Evolutionary conservation across 2,888 invertebrate species (phyloP), one percentile per base, ranked within the genome.

Genomic region (Helicoverpa assulta): DNA sequence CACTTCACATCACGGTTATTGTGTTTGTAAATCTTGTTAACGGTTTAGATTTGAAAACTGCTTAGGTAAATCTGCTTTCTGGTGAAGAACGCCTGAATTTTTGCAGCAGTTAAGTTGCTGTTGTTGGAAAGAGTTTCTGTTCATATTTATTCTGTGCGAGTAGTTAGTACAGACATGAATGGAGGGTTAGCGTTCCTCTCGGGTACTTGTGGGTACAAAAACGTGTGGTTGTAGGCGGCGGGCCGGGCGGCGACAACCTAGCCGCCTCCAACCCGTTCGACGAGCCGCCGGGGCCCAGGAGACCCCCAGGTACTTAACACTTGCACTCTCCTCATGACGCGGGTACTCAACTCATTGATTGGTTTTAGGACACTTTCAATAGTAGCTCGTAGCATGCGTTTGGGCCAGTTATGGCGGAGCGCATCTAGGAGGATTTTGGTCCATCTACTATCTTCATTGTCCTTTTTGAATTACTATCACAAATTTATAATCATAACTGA

Each of bases 221-320:
- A 83, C 82, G 82, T 89, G 85, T 89, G 89, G 93, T 95, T 93
- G 93, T 95, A 95, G 95, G 95, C 94, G 95, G 94, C 88, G 95
- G 94, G 91, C 92, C 94, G 85, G 94, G 94, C 89, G 95, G 93
- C 86, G 98, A 98, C 97, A 98, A 98, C 96, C 97, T 98, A 92
- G 98, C 96, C 96, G 98, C 98, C 94, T 98, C 97, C 94, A 98
- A 98, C 96, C 98, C 98, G 86, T 98, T 98, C 96, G 98, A 98
- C 96, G 98, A 98, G 96, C 97, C 97, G 91, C 96, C 97, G 90
- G 95, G 95, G 92, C 95, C 95, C 77, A 88, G 95, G 86, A 91
- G 94, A 93, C 93, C 95, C 92, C 95, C 94, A 96, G 96, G 95
- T 95, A 94, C 93, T 85, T 85, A 89, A 85, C 85, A 86, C 82